Evolutionary conservation across 2,888 invertebrate genomes (phyloP).

Genomic region (Nomada lathburiana): DNA sequence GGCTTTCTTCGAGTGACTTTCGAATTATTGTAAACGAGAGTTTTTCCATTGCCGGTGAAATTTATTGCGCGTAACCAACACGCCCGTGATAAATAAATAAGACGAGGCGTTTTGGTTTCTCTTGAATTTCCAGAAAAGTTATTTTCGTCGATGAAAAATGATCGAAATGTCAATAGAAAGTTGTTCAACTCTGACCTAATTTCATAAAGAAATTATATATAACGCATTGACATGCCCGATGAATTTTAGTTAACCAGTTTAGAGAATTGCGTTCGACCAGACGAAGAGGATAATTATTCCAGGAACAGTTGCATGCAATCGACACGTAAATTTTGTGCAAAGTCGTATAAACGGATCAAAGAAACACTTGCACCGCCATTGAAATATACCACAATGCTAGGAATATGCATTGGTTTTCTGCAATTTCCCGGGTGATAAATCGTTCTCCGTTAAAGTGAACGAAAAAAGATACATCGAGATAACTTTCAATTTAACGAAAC

Average conservation of each 20-base stretch:
- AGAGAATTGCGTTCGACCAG: slow-evolving; percentile 44
- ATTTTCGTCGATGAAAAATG: no score
- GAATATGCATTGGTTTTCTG: slow-evolving; percentile 60
- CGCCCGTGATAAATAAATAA: no score
- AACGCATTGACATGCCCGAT: not conserved
- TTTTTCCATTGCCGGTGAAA: no score
- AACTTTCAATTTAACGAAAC: not conserved
- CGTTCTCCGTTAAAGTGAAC: not conserved
- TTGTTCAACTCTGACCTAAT: no score
- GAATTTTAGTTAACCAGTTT: slow-evolving; percentile 39
- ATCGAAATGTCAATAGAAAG: no score
- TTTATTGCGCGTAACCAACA: no score
- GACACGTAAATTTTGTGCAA: slow-evolving; percentile 36
- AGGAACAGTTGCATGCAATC: not conserved
- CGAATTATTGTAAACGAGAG: no score
- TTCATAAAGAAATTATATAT: not conserved
- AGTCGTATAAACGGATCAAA: slow-evolving; percentile 32
- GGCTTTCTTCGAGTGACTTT: no score
- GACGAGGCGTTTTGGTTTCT: no score
- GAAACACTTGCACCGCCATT: slow-evolving; percentile 58
- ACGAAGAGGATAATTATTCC: slow-evolving; percentile 26
- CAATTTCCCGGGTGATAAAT: slow-evolving; percentile 74
- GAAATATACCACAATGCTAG: slow-evolving; percentile 56
- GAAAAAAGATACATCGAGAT: not conserved
- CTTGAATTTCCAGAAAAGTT: no score